A percentile compares a stretch with the other conserved stretches of the same genome.
Conservation (phyloP, 1,140 invertebrate species). For the Caenorhabditis remanei region DNA sequence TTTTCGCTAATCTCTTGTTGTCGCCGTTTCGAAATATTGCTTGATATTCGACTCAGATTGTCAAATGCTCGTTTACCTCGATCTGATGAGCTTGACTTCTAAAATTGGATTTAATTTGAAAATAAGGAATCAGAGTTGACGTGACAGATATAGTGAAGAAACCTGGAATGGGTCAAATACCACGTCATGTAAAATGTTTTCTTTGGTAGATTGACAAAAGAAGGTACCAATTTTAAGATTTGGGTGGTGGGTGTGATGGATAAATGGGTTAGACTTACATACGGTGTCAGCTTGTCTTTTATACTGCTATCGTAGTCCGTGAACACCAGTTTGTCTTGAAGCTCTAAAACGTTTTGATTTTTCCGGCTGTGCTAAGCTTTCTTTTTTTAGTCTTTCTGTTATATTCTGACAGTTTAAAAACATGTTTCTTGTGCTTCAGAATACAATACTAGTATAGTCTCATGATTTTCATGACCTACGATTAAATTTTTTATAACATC, state of each 20-base stretch:
- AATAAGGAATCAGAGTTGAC: background rate
- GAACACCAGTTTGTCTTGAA: conserved; percentile 7
- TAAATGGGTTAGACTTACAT: conserved; percentile 27
- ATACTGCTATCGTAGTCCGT: conserved; percentile 43
- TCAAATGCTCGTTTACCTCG: conserved; percentile 31
- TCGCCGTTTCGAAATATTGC: conserved; percentile 2
- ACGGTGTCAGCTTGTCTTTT: conserved; percentile 35
- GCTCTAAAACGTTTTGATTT: conserved; percentile 24
- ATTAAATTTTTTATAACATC: too few relatives aligned
- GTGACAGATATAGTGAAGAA: background rate
- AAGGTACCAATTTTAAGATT: background rate
- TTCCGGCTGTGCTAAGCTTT: too few relatives aligned
- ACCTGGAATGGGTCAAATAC: background rate
- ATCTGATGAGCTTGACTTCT: conserved; percentile 28
- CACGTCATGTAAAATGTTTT: background rate
- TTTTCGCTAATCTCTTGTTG: conserved; percentile 16
- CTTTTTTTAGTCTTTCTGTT: too few relatives aligned
- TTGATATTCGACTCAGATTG: conserved; percentile 24
- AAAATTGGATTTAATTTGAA: background rate
- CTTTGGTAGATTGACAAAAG: background rate
- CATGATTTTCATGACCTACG: too few relatives aligned
- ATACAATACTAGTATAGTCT: too few relatives aligned
- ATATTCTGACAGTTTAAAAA: background rate
- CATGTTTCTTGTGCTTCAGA: background rate
- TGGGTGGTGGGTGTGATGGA: background rate